Percentiles rank a stretch among this genome's conserved stretches.
Conservation (phyloP, 2,797 vertebrate genomes). For the Hypotaenidia philippensis region DNA sequence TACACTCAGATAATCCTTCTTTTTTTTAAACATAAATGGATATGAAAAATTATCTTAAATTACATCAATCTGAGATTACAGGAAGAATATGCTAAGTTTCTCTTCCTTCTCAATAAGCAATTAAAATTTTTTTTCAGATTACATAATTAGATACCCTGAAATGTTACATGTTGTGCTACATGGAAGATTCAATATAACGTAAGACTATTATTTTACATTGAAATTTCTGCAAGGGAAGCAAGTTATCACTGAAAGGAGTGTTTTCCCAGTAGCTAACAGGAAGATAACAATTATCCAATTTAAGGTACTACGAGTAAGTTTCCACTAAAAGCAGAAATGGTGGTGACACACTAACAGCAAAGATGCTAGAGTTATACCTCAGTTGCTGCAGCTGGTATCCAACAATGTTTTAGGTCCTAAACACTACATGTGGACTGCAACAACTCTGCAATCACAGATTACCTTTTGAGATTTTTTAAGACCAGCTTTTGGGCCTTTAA, state of each 20-base stretch:
- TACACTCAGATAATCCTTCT: background rate
- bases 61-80: background rate
- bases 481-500: background rate
- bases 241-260: background rate
- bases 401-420: background rate
- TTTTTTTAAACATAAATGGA: background rate
- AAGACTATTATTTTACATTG: background rate
- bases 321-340: background rate
- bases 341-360: background rate
- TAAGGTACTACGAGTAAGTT: accelerated
- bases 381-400: background rate
- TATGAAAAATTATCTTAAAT: background rate
- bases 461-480: background rate
- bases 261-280: background rate
- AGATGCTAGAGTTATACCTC: accelerated
- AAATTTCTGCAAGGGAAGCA: background rate
- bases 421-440: background rate
- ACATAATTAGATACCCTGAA: background rate
- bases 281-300: background rate
- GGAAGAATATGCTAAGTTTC: background rate
- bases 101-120: background rate
- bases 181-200: background rate
- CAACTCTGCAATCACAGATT: background rate
- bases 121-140: background rate
- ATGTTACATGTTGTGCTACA: background rate